Conservation (phyloP, 2,113 vertebrate genomes). For the Colaptes auratus region DNA sequence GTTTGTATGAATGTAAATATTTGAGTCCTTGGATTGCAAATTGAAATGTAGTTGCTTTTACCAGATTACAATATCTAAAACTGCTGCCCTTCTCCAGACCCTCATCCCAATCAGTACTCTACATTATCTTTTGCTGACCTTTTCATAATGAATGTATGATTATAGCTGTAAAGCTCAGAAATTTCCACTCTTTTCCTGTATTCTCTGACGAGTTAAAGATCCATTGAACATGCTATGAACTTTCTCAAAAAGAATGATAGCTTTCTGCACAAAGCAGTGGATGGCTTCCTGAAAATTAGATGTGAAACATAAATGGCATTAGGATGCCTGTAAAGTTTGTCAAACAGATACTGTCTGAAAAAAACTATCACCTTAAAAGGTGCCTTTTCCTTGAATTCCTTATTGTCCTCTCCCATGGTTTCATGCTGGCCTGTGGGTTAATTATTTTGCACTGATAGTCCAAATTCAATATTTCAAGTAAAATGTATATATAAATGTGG, state of each 20-base stretch:
- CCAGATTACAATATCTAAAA: neutral
- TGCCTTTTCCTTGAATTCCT: constrained; percentile 19
- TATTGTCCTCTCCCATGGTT: neutral
- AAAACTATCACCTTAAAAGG: neutral
- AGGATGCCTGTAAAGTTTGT: neutral
- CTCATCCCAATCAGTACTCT: neutral
- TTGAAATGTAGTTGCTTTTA: neutral
- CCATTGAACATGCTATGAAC: neutral
- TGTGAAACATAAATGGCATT: neutral
- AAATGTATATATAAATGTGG: constrained; percentile 66
- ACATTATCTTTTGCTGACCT: neutral
- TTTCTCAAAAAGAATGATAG: constrained; percentile 24
- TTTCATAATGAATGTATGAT: neutral
- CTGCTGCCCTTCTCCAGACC: neutral
- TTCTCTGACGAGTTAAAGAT: neutral
- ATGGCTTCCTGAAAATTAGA: neutral
- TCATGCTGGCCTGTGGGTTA: constrained; percentile 70
- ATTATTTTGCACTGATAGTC: constrained; percentile 75
- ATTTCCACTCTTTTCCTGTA: neutral
- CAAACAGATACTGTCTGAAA: neutral
- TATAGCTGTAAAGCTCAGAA: neutral
- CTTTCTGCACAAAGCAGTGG: neutral
- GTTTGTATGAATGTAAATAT: constrained; percentile 60
- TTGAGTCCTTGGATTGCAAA: constrained; percentile 45
- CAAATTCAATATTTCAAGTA: constrained; percentile 71